Percentiles rank a stretch among this genome's conserved stretches.
Evolutionary conservation across 2,797 vertebrate species (phyloP).

Genomic region (Thalassophryne amazonica): DNA sequence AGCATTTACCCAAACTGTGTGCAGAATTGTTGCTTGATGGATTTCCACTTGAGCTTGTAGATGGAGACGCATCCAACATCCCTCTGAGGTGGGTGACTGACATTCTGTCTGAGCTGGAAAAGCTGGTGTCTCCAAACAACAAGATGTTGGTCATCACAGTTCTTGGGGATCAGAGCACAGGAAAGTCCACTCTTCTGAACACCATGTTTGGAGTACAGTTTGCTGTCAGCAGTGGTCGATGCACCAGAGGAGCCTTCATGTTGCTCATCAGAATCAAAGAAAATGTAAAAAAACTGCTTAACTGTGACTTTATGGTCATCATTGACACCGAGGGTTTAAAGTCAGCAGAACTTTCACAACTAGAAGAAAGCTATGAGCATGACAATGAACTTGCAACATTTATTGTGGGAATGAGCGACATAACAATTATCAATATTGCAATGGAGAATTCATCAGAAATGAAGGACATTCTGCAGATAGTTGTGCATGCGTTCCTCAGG

Average conservation of each 20-base stretch:
- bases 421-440: conserved; percentile 72
- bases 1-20: conserved; percentile 72
- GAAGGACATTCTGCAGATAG: conserved; percentile 72
- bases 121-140: conserved; percentile 55
- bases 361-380: conserved; percentile 69
- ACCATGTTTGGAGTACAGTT: conserved; percentile 83
- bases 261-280: conserved; percentile 67
- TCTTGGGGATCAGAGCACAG: conserved; percentile 75
- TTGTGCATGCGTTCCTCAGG: conserved; percentile 72
- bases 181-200: conserved; percentile 76
- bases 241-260: conserved; percentile 76
- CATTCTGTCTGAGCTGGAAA: conserved; percentile 70
- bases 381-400: conserved; percentile 76
- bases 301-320: conserved; percentile 69
- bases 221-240: conserved; percentile 76
- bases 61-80: conserved; percentile 81
- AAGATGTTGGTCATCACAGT: conserved; percentile 75
- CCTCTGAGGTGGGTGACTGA: conserved; percentile 76
- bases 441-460: conserved; percentile 75
- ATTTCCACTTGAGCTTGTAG: conserved; percentile 80
- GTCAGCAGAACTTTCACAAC: conserved; percentile 64
- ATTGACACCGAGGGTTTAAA: conserved; percentile 77
- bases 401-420: conserved; percentile 70
- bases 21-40: conserved; percentile 74
- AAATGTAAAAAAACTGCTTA: conserved; percentile 58